phyloP scores from a whole-genome alignment of 2,113 vertebrate species.

The Choloepus hoffmanni region DNA sequence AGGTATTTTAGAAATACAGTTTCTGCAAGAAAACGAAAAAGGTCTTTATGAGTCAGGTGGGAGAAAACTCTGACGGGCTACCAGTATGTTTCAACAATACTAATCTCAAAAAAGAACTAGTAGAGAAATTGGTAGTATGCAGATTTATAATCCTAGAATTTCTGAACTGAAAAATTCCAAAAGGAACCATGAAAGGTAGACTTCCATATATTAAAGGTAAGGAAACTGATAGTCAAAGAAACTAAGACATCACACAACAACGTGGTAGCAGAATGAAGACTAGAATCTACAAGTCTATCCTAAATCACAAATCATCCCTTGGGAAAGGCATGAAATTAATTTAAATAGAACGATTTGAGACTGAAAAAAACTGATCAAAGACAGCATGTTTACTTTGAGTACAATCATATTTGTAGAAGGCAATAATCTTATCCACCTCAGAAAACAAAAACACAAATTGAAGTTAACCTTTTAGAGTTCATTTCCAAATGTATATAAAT shows the following conservation, averaged over 20 bases:
- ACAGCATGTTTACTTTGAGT: background rate
- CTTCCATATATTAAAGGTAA: background rate
- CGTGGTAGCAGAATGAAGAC: background rate
- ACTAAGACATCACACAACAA: background rate
- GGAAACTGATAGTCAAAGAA: background rate
- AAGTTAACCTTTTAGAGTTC: background rate
- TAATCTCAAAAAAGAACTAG: slow-evolving; percentile 11
- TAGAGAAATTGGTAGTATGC: background rate
- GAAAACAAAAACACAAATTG: background rate
- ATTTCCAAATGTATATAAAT: background rate
- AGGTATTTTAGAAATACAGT: slow-evolving; percentile 52
- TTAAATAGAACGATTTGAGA: background rate
- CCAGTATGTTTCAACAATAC: slow-evolving; percentile 19
- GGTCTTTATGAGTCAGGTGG: slow-evolving; percentile 30
- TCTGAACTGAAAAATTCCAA: background rate
- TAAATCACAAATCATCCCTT: background rate
- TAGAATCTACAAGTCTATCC: background rate
- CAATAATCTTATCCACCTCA: background rate
- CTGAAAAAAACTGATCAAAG: background rate
- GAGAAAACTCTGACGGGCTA: slow-evolving; percentile 22
- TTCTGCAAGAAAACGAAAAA: slow-evolving; percentile 67
- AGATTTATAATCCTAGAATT: background rate
- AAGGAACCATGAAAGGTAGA: background rate
- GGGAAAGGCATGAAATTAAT: background rate
- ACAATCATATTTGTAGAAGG: background rate